These are phyloP conservation scores for Galerucella nymphaeae DNA, from an alignment of 2,888 invertebrate genomes.

Conservation along the genomic window DNA sequence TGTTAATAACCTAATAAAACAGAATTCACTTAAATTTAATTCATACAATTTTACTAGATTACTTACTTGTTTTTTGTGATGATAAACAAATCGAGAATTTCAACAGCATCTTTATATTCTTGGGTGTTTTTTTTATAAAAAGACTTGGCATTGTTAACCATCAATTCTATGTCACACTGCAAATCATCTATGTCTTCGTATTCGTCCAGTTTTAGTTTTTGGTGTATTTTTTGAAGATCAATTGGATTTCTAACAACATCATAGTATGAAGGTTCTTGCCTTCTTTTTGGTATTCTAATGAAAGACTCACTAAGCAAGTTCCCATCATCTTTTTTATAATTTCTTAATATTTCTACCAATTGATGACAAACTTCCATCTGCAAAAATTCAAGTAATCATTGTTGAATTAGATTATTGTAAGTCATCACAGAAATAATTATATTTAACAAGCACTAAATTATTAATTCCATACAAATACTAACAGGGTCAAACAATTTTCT, in stretches of 20 bases:
- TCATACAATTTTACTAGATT: neutral
- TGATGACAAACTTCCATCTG: constrained; percentile 90
- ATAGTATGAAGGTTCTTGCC: constrained; percentile 91
- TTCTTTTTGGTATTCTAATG: constrained; percentile 92
- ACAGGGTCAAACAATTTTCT: constrained; percentile 83
- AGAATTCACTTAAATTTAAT: neutral
- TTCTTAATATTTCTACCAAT: constrained; percentile 90
- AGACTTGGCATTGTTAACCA: constrained; percentile 94
- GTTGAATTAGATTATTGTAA: neutral
- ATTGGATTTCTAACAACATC: constrained; percentile 95
- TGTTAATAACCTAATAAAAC: constrained; percentile 55
- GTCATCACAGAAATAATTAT: neutral
- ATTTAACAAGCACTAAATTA: neutral
- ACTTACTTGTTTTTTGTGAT: constrained; percentile 68
- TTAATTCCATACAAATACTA: constrained; percentile 57
- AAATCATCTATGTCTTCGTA: constrained; percentile 95
- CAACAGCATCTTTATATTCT: constrained; percentile 91
- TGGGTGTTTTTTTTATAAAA: constrained; percentile 90
- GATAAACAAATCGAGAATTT: constrained; percentile 87
- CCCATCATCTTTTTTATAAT: constrained; percentile 93
- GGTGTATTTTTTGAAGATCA: constrained; percentile 93
- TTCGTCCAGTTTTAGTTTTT: constrained; percentile 96
- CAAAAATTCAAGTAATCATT: constrained; percentile 48
- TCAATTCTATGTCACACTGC: constrained; percentile 87
- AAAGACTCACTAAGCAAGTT: constrained; percentile 91